Evolutionary conservation across 1,140 invertebrate species (phyloP), one percentile per base, ranked within the genome.

Genomic region (Zaprionus nigranus): DNA sequence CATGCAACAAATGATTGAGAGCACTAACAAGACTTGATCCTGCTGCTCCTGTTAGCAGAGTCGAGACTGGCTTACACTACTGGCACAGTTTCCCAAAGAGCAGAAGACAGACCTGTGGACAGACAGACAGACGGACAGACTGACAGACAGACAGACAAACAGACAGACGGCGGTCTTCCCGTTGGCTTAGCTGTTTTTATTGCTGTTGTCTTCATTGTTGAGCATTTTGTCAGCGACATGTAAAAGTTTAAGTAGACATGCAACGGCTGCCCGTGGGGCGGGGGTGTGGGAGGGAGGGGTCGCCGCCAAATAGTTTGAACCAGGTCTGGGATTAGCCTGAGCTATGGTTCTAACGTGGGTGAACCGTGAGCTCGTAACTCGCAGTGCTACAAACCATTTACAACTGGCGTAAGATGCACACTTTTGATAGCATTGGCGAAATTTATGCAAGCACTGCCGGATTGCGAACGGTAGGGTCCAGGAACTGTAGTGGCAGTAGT

Each of bases 161-260:
- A 24, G 30, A 30, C 38, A 36, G 71, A 68, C 75, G 62, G 64
- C 64, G 66, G 64, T 81, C 78, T 85, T 81, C 63, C 82, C 71
- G 75, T 78, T 79, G 66, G 46, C 62, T 62, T 66, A 20, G 62
- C 69, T 69, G 67, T 77, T 80, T 83, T 79, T 72, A 69, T 72
- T 73, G 77, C 63, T 66, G 83, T 79, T 76, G 79, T 61, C 62
- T 60, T 68, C 65, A 87, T 88, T 83, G 83, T 69, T 75, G 65
- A 88, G 84, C 84, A 87, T 87, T 87, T 87, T 88, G 83, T 87
- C 83, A 87, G 80, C 80, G 83, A 81, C 80, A 87, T 87, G 83
- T 87, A 80, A 75, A 87, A 78, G 86, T 81, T 87, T 87, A 88
- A 87, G 78, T 78, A 88, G 80, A 87, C 83, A 87, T 87, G 77